Evolutionary conservation across 2,113 vertebrate genomes (phyloP).

Genomic region (Equus quagga): DNA sequence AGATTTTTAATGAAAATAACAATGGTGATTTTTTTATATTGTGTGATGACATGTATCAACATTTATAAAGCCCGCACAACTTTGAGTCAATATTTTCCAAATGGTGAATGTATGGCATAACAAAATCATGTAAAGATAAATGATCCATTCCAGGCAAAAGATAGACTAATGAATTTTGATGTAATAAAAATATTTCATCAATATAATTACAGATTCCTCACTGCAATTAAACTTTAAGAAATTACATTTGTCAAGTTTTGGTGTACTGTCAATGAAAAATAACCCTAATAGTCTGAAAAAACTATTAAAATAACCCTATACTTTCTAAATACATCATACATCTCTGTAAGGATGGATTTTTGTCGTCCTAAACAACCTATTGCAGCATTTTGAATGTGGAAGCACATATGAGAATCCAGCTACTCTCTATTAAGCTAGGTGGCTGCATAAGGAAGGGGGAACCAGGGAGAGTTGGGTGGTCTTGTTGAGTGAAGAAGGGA

Average conservation of each 20-base stretch:
- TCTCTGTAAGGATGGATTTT: background rate
- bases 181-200: background rate
- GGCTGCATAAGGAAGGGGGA: background rate
- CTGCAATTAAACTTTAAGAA: background rate
- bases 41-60: background rate
- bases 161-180: background rate
- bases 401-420: background rate
- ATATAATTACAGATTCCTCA: background rate
- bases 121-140: background rate
- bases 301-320: background rate
- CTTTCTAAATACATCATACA: background rate
- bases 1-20: background rate
- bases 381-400: background rate
- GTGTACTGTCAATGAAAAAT: background rate
- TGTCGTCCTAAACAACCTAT: background rate
- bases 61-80: background rate
- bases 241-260: background rate
- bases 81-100: background rate
- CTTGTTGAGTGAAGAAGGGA: background rate
- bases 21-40: background rate
- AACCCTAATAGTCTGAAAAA: background rate
- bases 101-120: background rate
- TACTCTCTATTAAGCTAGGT: background rate
- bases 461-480: too few relatives aligned
- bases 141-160: background rate